Conservation (phyloP, 1,140 invertebrate species). For the Schlechtendalia chinensis region DNA sequence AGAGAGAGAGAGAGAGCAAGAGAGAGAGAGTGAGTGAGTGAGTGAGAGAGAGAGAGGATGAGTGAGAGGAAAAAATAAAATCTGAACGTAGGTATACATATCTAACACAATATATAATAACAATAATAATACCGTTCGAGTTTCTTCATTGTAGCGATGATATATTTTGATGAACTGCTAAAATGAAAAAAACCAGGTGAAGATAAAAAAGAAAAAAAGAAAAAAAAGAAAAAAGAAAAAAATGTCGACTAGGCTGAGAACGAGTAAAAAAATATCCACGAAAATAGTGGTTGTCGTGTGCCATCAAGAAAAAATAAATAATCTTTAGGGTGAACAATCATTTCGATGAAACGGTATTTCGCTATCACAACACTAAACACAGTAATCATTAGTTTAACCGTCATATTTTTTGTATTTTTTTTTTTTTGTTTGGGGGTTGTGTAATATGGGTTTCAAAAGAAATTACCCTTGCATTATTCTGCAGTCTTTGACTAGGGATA, state of each 20-base stretch:
- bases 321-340: constrained; percentile 10
- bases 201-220: constrained; percentile 5
- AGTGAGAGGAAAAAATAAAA: constrained; percentile 36
- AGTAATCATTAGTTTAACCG: constrained; percentile 35
- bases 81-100: constrained; percentile 28
- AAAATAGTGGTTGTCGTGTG: constrained; percentile 40
- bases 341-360: constrained; percentile 42
- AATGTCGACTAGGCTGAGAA: not conserved
- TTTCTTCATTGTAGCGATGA: constrained; percentile 39
- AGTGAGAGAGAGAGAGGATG: too few species aligned
- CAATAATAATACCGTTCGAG: constrained; percentile 39
- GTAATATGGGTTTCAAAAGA: constrained; percentile 37
- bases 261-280: constrained; percentile 3
- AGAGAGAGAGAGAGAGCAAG: too few species aligned
- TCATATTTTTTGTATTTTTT: constrained; percentile 11
- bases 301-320: constrained; percentile 12
- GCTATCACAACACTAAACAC: constrained; percentile 7
- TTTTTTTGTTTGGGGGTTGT: constrained; percentile 22
- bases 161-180: constrained; percentile 47
- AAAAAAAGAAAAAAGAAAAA: not conserved
- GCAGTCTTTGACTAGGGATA: constrained; percentile 14
- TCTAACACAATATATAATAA: constrained; percentile 44
- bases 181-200: constrained; percentile 44
- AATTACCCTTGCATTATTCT: constrained; percentile 29
- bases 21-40: too few species aligned